Percentiles rank a stretch among this genome's conserved stretches.
These are phyloP conservation scores for Oeneis ivallda DNA, from an alignment of 2,888 invertebrate genomes.

Conservation along the genomic window DNA sequence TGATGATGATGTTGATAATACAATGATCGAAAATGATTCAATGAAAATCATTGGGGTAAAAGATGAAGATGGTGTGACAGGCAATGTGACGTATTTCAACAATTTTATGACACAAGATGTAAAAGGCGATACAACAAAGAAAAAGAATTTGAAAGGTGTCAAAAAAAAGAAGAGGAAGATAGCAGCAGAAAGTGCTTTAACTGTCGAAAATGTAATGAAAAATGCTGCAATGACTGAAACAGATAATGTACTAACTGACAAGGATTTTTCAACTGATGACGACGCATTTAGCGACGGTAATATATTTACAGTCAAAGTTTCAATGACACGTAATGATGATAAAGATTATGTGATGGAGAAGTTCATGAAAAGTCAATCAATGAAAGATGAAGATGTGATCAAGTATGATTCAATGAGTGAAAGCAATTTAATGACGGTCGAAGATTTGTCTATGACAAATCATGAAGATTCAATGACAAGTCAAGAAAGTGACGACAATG, in stretches of 20 bases:
- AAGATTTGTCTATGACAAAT: no score
- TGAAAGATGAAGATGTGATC: background rate
- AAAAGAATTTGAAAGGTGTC: background rate
- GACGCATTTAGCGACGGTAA: background rate
- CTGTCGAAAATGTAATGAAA: background rate
- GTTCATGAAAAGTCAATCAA: background rate
- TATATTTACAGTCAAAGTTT: background rate
- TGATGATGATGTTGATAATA: background rate
- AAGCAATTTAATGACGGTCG: background rate
- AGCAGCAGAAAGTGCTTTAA: background rate
- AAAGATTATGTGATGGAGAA: background rate
- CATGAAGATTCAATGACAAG: background rate
- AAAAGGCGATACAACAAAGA: background rate
- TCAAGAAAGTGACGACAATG: background rate
- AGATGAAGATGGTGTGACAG: background rate
- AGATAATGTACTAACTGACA: no score
- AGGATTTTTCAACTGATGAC: background rate
- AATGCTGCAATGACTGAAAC: background rate
- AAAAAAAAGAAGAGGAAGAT: background rate
- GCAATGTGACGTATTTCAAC: no score
- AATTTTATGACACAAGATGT: no score
- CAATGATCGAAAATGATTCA: background rate
- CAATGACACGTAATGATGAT: background rate
- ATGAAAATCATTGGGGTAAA: background rate
- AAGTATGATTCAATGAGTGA: background rate